Evolutionary conservation across 2,888 invertebrate genomes (phyloP).

Genomic region (Harpalus rubripes): DNA sequence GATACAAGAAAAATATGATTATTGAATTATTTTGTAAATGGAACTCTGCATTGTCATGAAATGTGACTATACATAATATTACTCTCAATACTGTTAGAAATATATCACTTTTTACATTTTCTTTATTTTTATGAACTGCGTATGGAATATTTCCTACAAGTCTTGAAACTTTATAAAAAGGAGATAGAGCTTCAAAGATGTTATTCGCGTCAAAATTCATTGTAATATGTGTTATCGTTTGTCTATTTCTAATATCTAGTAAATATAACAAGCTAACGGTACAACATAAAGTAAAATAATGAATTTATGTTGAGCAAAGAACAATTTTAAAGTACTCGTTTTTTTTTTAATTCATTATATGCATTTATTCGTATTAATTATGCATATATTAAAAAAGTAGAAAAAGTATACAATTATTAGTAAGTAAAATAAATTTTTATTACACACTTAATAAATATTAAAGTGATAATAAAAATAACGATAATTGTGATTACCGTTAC

Average conservation of each 20-base stretch:
- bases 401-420: no score
- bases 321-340: no score
- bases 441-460: no score
- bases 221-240: neutral
- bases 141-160: neutral
- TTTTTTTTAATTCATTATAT: no score
- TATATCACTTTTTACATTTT: neutral
- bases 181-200: neutral
- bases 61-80: neutral
- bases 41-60: neutral
- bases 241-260: neutral
- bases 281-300: neutral
- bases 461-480: no score
- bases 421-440: no score
- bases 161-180: neutral
- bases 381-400: no score
- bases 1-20: neutral
- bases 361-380: no score
- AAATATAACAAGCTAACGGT: neutral
- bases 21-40: neutral
- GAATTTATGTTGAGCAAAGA: no score
- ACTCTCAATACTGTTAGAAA: neutral
- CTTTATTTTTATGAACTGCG: neutral
- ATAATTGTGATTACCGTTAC: no score
- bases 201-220: constrained; percentile 2